Conservation (phyloP, 2,888 invertebrate species). For the Hyposoter didymator region DNA sequence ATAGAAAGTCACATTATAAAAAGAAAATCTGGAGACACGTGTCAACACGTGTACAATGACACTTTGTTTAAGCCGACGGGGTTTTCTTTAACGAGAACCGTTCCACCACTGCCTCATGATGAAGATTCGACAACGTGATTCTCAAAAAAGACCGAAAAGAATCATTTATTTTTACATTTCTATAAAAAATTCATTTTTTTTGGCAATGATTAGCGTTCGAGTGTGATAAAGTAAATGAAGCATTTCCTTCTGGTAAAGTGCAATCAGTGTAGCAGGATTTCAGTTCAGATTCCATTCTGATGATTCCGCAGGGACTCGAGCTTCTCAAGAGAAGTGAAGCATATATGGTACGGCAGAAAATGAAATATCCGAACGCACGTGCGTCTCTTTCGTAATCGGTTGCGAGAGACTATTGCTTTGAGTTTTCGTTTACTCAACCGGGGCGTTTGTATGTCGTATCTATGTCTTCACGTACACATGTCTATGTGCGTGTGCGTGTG, state of each 20-base stretch:
- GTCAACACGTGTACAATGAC: background rate
- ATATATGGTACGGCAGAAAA: background rate
- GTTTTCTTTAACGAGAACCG: background rate
- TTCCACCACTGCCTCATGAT: background rate
- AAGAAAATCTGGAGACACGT: background rate
- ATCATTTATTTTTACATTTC: too few species aligned
- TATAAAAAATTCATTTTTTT: too few species aligned
- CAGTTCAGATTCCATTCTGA: background rate
- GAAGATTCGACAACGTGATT: background rate
- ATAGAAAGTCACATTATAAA: background rate
- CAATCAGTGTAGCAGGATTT: background rate
- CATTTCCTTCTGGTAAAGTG: background rate
- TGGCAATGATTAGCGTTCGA: background rate
- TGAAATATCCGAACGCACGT: constrained; percentile 39
- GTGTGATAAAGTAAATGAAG: background rate
- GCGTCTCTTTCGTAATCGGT: constrained; percentile 41
- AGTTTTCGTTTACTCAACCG: background rate
- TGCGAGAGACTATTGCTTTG: background rate
- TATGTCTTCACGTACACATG: background rate
- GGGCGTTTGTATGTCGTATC: background rate
- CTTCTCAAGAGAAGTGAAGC: background rate
- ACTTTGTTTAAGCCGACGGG: background rate
- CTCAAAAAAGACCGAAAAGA: too few species aligned
- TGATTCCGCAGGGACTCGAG: background rate
- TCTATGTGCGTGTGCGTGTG: background rate